Percentiles rank a stretch among this genome's conserved stretches.
Conservation (phyloP, 2,113 vertebrate species). For the Callaeas wilsoni region DNA sequence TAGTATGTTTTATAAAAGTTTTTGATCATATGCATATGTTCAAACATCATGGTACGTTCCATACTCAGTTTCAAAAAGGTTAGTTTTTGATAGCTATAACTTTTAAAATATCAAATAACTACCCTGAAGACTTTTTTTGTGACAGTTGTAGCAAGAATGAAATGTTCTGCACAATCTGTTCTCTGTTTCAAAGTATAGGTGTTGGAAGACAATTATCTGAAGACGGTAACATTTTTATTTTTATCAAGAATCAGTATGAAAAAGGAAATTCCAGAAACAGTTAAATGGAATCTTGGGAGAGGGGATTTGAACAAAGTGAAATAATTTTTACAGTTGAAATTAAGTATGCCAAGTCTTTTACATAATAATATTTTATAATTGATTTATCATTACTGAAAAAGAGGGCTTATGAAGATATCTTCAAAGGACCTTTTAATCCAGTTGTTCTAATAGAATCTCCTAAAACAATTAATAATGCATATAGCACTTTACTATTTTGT, state of each 20-base stretch:
- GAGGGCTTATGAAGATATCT: slow-evolving; percentile 10
- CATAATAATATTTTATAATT: not conserved
- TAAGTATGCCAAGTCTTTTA: not conserved
- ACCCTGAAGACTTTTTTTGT: not conserved
- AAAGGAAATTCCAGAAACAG: not conserved
- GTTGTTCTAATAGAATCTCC: slow-evolving; percentile 43
- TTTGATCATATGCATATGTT: not conserved
- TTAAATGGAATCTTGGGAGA: not conserved
- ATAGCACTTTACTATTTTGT: slow-evolving; percentile 15
- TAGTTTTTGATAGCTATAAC: not conserved
- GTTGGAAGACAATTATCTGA: not conserved
- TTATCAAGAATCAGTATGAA: not conserved
- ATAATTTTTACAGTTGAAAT: not conserved
- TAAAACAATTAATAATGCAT: slow-evolving; percentile 63
- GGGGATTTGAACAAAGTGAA: not conserved
- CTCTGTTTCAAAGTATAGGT: not conserved
- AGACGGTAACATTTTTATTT: not conserved
- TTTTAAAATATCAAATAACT: not conserved
- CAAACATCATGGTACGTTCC: not conserved
- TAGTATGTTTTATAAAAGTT: not conserved
- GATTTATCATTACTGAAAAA: slow-evolving; percentile 43
- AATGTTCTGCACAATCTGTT: not conserved
- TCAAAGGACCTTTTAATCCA: slow-evolving; percentile 44
- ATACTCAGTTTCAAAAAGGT: not conserved
- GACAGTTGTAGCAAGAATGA: not conserved